Conservation (phyloP, 2,113 vertebrate genomes). For the Ptilonorhynchus violaceus region DNA sequence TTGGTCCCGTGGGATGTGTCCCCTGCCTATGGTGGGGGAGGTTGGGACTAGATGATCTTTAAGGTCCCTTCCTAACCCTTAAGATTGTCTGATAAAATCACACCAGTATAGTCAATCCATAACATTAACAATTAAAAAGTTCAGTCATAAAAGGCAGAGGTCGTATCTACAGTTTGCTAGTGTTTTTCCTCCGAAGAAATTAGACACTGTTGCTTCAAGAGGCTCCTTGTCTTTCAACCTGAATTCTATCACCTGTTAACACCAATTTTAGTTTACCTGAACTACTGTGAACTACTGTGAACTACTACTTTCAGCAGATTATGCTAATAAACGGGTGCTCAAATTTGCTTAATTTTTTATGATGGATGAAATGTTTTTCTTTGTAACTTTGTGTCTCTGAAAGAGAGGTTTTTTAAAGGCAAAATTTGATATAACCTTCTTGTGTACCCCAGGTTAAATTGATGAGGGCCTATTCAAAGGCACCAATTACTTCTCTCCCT, state of each 20-base stretch:
- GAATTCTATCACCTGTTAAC: background rate
- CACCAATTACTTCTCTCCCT: background rate
- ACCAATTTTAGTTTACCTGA: background rate
- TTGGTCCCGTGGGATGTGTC: background rate
- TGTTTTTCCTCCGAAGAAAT: background rate
- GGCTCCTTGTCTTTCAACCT: background rate
- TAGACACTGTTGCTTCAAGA: background rate
- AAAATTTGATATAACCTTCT: background rate
- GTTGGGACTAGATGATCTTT: background rate
- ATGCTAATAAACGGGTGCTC: background rate
- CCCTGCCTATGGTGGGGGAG: background rate
- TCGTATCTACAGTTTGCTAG: background rate
- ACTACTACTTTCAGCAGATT: background rate
- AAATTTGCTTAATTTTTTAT: background rate
- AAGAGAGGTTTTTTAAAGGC: background rate
- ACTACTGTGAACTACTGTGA: background rate
- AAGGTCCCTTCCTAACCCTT: background rate
- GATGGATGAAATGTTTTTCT: background rate
- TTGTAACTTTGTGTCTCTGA: background rate
- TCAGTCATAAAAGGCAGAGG: background rate
- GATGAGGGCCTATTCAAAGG: background rate
- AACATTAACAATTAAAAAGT: background rate
- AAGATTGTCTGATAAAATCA: background rate
- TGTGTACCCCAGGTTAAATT: background rate
- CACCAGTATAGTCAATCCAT: background rate